Conservation (phyloP, 1,140 invertebrate genomes). For the Anthonomus grandis region DNA sequence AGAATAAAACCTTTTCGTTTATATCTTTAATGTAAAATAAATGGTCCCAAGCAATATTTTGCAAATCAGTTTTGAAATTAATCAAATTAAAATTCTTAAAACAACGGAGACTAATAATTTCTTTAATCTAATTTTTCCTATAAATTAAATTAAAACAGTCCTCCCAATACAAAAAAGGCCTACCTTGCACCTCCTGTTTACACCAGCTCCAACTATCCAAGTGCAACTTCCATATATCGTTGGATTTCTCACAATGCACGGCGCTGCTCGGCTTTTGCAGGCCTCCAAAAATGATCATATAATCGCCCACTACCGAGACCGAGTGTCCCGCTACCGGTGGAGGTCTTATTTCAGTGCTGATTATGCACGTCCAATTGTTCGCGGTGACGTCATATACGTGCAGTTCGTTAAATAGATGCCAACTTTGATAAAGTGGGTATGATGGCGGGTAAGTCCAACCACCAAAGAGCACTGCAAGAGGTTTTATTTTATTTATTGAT, state of each 20-base stretch:
- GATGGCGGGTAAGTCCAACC: constrained; percentile 94
- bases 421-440: constrained; percentile 85
- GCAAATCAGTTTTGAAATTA: no score
- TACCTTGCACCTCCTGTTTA: constrained; percentile 64
- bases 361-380: constrained; percentile 81
- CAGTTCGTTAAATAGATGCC: constrained; percentile 87
- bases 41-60: no score
- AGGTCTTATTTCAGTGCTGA: constrained; percentile 59
- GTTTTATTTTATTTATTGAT: no score
- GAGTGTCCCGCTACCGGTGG: constrained; percentile 89
- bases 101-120: background rate
- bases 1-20: no score
- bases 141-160: no score
- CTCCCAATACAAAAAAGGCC: no score
- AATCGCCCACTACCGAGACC: constrained; percentile 80
- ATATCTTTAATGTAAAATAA: no score
- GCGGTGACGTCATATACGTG: constrained; percentile 82
- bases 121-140: background rate
- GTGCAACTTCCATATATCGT: constrained; percentile 89
- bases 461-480: constrained; percentile 77
- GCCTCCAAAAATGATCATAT: constrained; percentile 91
- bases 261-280: constrained; percentile 56
- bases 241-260: constrained; percentile 61
- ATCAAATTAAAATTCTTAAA: no score
- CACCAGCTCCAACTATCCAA: constrained; percentile 74